Evolutionary conservation across 2,888 invertebrate genomes (phyloP), one percentile per base, ranked within the genome.

Genomic region (Drosophila borealis): DNA sequence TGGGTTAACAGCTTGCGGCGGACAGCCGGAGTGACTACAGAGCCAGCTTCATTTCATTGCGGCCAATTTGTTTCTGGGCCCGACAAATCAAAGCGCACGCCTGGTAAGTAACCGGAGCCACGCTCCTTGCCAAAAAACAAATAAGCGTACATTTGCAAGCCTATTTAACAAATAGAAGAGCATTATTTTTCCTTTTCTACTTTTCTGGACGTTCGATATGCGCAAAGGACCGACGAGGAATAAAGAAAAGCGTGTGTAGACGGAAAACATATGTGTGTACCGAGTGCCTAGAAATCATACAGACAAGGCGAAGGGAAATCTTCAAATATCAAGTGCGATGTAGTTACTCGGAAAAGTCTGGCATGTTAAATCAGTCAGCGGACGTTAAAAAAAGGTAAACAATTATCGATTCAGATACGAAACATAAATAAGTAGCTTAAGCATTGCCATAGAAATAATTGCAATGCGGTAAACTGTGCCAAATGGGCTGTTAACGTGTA

Each of bases 1-100:
- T 88, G 85, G 85, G 89, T 87, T 88, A 85, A 85, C 85, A 85
- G 89, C 89, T 84, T 88, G 87, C 80, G 78, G 84, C 81, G 63
- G 42, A 60, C 69, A 72, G 64, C 34, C 39, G 48, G 42, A 61
- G 54, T 54, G 37, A 41, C 51, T 49, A 49, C 37, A 3, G 25
- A 21, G 42, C 63, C 70, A 48, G 53, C 41, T 65, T 62, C 67
- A 57, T 60, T 79, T 77, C 64, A 74, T 78, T 78, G 75, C 51
- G 76, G 81, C 81, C 82, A 74, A 83, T 83, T 75, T 59, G 57
- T 56, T 75, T 70, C 66, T 50, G 56, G 65, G 70, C 59, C 59
- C 67, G 75, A 85, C 85, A 88, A 88, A 88, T 85, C 89, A 85
- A 87, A 88, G 71, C 54, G 56, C 70, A 70, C 77, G 65, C 60